phyloP scores from a whole-genome alignment of 2,113 vertebrate species.

The Campylomormyrus numenius region DNA sequence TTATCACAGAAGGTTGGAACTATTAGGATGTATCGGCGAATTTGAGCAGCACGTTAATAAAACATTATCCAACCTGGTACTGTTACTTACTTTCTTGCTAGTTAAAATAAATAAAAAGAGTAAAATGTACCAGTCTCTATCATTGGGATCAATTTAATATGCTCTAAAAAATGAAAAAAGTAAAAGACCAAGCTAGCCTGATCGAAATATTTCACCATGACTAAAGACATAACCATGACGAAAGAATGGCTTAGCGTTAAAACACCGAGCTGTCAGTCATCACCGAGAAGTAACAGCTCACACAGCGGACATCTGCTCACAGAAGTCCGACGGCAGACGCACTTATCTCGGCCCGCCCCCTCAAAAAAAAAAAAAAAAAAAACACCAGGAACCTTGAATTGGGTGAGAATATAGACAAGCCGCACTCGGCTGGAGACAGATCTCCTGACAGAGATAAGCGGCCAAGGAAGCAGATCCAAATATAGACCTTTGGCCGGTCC shows the following conservation, averaged over 20 bases:
- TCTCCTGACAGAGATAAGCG: constrained; percentile 29
- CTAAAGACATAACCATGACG: background rate
- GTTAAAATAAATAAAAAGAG: background rate
- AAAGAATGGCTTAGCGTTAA: background rate
- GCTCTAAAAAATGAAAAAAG: background rate
- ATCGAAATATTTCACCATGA: background rate
- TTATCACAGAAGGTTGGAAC: background rate
- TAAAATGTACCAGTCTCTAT: background rate
- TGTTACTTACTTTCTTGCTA: background rate
- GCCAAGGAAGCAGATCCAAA: constrained; percentile 15
- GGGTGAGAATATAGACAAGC: constrained; percentile 31
- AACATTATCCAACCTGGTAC: background rate
- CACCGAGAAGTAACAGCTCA: background rate
- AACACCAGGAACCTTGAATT: background rate
- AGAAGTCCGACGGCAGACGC: background rate
- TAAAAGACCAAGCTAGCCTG: background rate
- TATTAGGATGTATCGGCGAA: background rate
- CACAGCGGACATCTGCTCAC: background rate
- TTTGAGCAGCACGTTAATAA: background rate
- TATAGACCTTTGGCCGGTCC: constrained; percentile 2
- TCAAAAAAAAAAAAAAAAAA: background rate
- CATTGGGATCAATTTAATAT: background rate
- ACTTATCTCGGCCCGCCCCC: constrained; percentile 12
- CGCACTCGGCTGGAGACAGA: constrained; percentile 32
- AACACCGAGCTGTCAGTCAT: background rate